Base-by-base conservation (phyloP, 2,113 vertebrate species). In the Ceyx melanurus region DNA sequence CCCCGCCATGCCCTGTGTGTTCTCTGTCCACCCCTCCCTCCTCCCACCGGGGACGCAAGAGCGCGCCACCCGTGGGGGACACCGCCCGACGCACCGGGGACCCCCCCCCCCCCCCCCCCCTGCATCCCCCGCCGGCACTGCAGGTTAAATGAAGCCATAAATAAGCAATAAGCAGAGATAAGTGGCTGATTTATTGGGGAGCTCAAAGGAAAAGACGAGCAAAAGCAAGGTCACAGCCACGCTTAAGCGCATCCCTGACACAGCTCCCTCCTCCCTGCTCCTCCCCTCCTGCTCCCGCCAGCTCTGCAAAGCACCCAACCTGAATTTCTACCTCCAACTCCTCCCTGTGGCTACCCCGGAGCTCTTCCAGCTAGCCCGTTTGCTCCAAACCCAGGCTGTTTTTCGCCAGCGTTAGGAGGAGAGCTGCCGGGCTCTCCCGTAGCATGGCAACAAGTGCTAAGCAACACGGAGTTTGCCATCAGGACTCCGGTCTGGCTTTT, bases 401-500 rank as follows among this genome's bases (percentile, higher is more conserved):
- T 70, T 35, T 22, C 33, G 10, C 42, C 48, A 2, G n/a, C 1
- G 37, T 37, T 37, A 37, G 37, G 37, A 37, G 37, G 37, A 37
- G 37, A 37, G 37, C 37, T 11, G 37, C 37, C 2, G 54, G 46
- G 86, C 78, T 89, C 92, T 91, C 75, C 57, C 0, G 92, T 94
- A 92, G 58, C 96, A 22, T 96, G 94, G 97, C 96, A 97, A 97
- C 96, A 79, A 95, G 94, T 61, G 95, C 91, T 88, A 89, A 91
- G 96, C 94, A 95, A 90, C 84, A 11, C 48, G 1, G 91, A 61
- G 83, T 4, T n/a, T 43, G 67, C 90, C 33, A 50, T 58, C 86
- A 33, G 64, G 65, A 9, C 64, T 46, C 15, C 0, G 18, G 6
- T 26, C 91, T 80, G 84, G 58, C 67, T 83, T 65, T 48, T 35